These are phyloP conservation scores for Ginglymostoma cirratum DNA, from an alignment of 2,113 vertebrate genomes.

Conservation along the genomic window DNA sequence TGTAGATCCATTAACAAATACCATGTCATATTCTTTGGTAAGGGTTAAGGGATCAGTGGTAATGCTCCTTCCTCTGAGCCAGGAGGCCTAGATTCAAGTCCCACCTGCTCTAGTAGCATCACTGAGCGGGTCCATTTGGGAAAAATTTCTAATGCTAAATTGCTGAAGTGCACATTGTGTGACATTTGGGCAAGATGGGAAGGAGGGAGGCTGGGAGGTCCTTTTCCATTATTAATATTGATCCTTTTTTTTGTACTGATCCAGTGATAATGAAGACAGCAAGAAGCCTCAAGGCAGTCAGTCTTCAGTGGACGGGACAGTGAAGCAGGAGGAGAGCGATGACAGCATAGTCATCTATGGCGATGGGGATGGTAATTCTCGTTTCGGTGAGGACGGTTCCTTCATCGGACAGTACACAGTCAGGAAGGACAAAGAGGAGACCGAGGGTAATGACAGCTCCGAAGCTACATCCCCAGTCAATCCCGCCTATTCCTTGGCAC, in stretches of 20 bases:
- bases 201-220: not conserved
- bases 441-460: slow-evolving; percentile 94
- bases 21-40: not conserved
- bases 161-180: not conserved
- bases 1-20: not conserved
- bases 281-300: slow-evolving; percentile 95
- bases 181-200: not conserved
- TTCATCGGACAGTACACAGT: slow-evolving; percentile 98
- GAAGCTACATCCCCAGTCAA: slow-evolving; percentile 96
- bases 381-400: slow-evolving; percentile 95
- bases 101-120: no score
- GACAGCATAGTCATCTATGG: slow-evolving; percentile 97
- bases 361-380: slow-evolving; percentile 80
- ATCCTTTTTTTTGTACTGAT: slow-evolving; percentile 43
- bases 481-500: slow-evolving; percentile 91
- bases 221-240: not conserved
- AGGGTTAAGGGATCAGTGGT: no score
- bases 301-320: slow-evolving; percentile 86
- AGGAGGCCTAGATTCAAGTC: no score
- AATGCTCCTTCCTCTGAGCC: no score
- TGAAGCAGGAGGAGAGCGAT: slow-evolving; percentile 88
- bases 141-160: not conserved
- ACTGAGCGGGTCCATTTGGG: no score
- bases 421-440: slow-evolving; percentile 98
- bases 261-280: slow-evolving; percentile 90